phyloP scores from a whole-genome alignment of 2,797 vertebrate genomes.

The Microchirus variegatus region DNA sequence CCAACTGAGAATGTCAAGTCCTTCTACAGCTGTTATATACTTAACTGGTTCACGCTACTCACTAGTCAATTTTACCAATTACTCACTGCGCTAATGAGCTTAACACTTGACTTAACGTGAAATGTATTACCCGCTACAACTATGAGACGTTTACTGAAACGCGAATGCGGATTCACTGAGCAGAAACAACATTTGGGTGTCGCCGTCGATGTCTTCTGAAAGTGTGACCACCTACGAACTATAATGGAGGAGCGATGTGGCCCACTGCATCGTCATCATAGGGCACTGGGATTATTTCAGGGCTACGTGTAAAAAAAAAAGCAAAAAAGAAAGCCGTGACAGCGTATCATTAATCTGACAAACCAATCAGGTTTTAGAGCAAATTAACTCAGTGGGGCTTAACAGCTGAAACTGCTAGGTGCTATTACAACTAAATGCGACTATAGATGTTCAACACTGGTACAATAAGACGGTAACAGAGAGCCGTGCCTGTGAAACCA shows the following conservation, averaged over 20 bases:
- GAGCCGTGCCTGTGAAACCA: neutral
- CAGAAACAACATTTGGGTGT: constrained; percentile 19
- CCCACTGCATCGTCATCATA: neutral
- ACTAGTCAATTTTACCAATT: constrained; percentile 20
- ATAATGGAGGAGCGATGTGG: constrained; percentile 10
- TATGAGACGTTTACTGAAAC: constrained; percentile 36
- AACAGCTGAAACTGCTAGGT: constrained; percentile 19
- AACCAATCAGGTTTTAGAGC: constrained; percentile 18
- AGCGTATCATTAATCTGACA: constrained; percentile 28
- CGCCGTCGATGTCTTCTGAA: neutral
- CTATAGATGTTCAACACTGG: neutral
- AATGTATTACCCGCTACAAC: constrained; percentile 28
- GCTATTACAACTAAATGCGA: constrained; percentile 8
- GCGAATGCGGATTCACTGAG: constrained; percentile 26
- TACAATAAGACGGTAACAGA: neutral
- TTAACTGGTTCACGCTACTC: constrained; percentile 18
- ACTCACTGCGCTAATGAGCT: constrained; percentile 40
- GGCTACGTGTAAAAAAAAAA: neutral
- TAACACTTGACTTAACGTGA: constrained; percentile 22
- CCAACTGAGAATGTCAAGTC: neutral
- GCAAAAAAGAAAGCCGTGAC: constrained; percentile 7
- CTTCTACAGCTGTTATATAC: constrained; percentile 5
- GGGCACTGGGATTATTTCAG: constrained; percentile 2
- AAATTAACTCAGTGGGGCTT: constrained; percentile 12
- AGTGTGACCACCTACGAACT: neutral